These are phyloP conservation scores for Macrophya annulata DNA, from an alignment of 2,888 invertebrate species.

Conservation along the genomic window DNA sequence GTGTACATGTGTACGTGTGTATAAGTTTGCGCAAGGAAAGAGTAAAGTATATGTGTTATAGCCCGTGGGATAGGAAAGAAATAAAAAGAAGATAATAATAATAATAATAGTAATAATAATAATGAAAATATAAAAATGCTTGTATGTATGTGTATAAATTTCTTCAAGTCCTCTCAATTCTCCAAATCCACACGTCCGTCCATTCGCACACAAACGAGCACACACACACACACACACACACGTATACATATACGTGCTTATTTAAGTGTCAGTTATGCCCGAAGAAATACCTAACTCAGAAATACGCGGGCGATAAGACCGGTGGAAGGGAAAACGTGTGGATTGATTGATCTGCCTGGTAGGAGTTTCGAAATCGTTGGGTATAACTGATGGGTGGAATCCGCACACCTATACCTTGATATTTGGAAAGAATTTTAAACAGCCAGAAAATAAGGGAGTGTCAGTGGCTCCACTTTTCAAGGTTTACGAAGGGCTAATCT, in stretches of 20 bases:
- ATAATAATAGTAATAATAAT: slow-evolving; percentile 1
- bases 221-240: neutral
- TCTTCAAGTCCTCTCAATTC: slow-evolving; percentile 6
- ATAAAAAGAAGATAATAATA: neutral
- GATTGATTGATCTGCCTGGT: slow-evolving; percentile 48
- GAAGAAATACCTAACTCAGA: slow-evolving; percentile 14
- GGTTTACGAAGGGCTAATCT: neutral
- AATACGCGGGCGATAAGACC: neutral
- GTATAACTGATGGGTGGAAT: slow-evolving; percentile 35
- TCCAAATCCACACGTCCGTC: neutral
- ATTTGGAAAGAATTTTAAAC: slow-evolving; percentile 39
- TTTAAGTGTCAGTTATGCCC: slow-evolving; percentile 42
- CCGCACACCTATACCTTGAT: neutral
- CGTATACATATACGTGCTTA: neutral
- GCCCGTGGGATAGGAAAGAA: neutral
- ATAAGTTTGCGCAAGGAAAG: neutral
- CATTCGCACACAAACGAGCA: neutral
- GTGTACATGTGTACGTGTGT: neutral
- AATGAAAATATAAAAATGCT: neutral
- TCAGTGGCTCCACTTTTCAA: slow-evolving; percentile 15
- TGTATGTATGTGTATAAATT: neutral
- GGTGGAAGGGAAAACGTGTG: slow-evolving; percentile 21
- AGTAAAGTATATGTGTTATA: slow-evolving; percentile 6
- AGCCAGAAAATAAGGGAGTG: neutral
- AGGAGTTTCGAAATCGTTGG: slow-evolving; percentile 23